Base-by-base conservation (phyloP, 2,888 invertebrate genomes). In the Pammene aurita region DNA sequence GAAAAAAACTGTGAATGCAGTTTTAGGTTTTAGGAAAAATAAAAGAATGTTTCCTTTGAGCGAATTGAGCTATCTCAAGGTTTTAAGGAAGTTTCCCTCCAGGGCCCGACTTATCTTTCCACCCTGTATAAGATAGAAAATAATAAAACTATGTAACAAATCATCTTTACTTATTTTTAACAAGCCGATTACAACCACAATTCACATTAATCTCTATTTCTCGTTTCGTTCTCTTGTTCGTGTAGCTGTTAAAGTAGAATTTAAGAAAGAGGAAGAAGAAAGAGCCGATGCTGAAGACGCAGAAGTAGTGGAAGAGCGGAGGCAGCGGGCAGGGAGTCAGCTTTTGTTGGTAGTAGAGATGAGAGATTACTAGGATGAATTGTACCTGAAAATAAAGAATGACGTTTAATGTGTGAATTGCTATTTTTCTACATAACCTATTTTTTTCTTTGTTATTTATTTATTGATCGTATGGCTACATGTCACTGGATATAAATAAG, bases 211-310 rank as follows among this genome's bases (percentile, higher is more conserved):
- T 70, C n/a, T 71, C 64, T 7, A 54, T 6, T 67, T 55, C 7
- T 18, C 18, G 5, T 44, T 78, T 81, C n/a, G 67, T 72, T 46
- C 71, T 76, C 64, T 78, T 81, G 5, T 62, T 70, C 1, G 75
- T 80, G 67, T 92, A 92, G 70, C 83, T 91, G 50, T 76, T 79
- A 62, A 89, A 73, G 75, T 95, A 95, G 82, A 95, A 95, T 66
- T 94, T 93, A 73, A 94, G 89, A 78, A 96, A 96, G 6, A 95
- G 90, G 66, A 94, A 90, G 50, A 95, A 92, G 83, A 95, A 96
- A 0, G 94, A 90, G 0, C 82, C 77, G 1, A 95, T 93, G 75
- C 94, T 93, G 10, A 90, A 77, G 35, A 91, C 78, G 72, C 95
- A 93, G 81, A 94, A 93, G 79, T 90, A 90, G 14, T 94, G 92